These are phyloP conservation scores for Pristionchus arcanus DNA, from an alignment of 2,888 invertebrate species.

Conservation along the genomic window DNA sequence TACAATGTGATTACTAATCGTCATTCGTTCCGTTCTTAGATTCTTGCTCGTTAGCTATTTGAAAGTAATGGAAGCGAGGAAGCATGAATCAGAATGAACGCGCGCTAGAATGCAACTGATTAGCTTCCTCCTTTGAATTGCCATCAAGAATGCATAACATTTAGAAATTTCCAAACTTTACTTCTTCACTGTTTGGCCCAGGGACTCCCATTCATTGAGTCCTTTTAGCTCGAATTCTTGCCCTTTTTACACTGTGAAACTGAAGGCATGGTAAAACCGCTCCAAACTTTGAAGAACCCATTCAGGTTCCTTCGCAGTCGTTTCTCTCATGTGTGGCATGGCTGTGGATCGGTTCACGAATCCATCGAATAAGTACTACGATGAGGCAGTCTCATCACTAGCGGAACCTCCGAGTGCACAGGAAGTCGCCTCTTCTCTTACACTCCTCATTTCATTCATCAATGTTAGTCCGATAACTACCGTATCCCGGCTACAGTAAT, in stretches of 20 bases:
- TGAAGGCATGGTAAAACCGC: too few relatives aligned
- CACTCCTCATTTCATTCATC: slow-evolving; percentile 87
- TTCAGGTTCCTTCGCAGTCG: slow-evolving; percentile 86
- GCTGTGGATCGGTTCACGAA: slow-evolving; percentile 59
- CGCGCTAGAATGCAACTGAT: background rate
- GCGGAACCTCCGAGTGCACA: slow-evolving; percentile 81
- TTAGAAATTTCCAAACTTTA: too few relatives aligned
- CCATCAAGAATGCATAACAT: background rate
- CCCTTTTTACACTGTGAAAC: too few relatives aligned
- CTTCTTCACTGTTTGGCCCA: too few relatives aligned
- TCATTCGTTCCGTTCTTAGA: background rate
- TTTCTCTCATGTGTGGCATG: slow-evolving; percentile 87
- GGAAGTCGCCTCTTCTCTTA: slow-evolving; percentile 87
- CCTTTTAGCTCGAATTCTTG: too few relatives aligned
- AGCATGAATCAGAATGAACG: background rate
- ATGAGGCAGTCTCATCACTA: background rate
- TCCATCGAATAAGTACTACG: background rate
- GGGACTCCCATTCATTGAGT: too few relatives aligned
- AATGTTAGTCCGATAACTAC: slow-evolving; percentile 83
- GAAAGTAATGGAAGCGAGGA: background rate
- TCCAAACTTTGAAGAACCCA: background rate
- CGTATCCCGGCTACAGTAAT: background rate
- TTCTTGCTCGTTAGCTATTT: background rate
- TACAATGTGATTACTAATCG: background rate
- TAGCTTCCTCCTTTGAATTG: background rate